Evolutionary conservation across 1,140 invertebrate genomes (phyloP), one percentile per base, ranked within the genome.

Genomic region (Hydropsyche tenuis): DNA sequence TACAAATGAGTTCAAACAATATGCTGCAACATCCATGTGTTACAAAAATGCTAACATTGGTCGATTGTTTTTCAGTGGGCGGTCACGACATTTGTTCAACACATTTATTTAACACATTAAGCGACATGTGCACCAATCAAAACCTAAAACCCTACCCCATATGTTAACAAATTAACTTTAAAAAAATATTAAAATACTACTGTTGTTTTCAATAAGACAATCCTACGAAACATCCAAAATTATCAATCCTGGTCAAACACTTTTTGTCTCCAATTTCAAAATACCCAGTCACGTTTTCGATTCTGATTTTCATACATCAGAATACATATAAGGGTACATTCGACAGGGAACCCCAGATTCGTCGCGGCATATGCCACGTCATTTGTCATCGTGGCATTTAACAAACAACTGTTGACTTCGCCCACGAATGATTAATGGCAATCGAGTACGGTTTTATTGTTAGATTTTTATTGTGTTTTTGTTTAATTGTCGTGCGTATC

Each of bases 321-420:
- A 37, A 37, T 37, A 37, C 3, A 37, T 37, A 37, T 37, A 37
- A 37, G 30, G 30, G 30, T 37, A 37, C 30, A 9, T 37, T 37
- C 30, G 30, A 37, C 30, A 37, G 30, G 30, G 37, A 42, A 20
- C 63, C 63, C 48, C 46, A 9, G 51, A 74, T 77, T 76, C 65
- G 18, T 63, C 64, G 25, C 53, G 73, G 70, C 75, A 77, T 77
- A 77, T 77, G 75, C 64, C 53, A 18, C 25, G 70, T 74, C 75
- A 77, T 77, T 74, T 74, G 75, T 77, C 75, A 77, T 74, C 70
- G 73, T 43, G 27, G 69, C 73, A 63, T 77, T 73, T 71, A 74
- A 73, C 75, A 77, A 77, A 68, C 73, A 73, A 77, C 72, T 74
- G 75, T 77, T 74, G 71, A 72, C 70, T 66, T 60, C 45, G 56